Evolutionary conservation across 2,113 vertebrate genomes (phyloP).

Genomic region (Dipodomys ordii): DNA sequence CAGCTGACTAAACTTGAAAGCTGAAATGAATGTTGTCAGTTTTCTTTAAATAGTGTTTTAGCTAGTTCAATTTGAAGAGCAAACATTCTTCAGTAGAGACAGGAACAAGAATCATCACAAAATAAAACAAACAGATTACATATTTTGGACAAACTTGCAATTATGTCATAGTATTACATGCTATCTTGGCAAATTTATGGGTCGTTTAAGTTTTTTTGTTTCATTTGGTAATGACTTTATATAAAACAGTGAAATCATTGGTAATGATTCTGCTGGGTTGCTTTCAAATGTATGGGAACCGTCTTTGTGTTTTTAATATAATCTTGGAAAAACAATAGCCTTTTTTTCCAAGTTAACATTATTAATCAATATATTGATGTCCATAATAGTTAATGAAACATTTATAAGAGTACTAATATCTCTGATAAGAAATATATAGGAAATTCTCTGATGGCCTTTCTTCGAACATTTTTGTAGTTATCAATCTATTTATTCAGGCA

Average conservation of each 20-base stretch:
- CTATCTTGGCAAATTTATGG: conserved; percentile 73
- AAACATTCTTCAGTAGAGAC: conserved; percentile 59
- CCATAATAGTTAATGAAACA: conserved; percentile 21
- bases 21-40: conserved; percentile 57
- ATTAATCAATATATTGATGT: conserved; percentile 42
- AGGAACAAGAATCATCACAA: conserved; percentile 56
- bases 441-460: not conserved
- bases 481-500: not conserved
- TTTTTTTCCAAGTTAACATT: conserved; percentile 53
- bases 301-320: conserved; percentile 17
- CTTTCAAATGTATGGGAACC: conserved; percentile 30
- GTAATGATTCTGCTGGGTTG: conserved; percentile 40
- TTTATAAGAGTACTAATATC: not conserved
- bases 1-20: conserved; percentile 58
- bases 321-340: not conserved
- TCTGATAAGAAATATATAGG: conserved; percentile 2
- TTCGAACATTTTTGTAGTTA: not conserved
- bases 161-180: conserved; percentile 72
- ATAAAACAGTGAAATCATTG: conserved; percentile 67
- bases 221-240: conserved; percentile 63
- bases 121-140: conserved; percentile 73
- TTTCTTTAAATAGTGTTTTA: conserved; percentile 68
- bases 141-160: conserved; percentile 64
- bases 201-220: conserved; percentile 67
- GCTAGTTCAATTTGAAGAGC: conserved; percentile 68